Percentiles rank a stretch among this genome's conserved stretches.
Conservation (phyloP, 2,797 vertebrate genomes). For the Helostoma temminkii region DNA sequence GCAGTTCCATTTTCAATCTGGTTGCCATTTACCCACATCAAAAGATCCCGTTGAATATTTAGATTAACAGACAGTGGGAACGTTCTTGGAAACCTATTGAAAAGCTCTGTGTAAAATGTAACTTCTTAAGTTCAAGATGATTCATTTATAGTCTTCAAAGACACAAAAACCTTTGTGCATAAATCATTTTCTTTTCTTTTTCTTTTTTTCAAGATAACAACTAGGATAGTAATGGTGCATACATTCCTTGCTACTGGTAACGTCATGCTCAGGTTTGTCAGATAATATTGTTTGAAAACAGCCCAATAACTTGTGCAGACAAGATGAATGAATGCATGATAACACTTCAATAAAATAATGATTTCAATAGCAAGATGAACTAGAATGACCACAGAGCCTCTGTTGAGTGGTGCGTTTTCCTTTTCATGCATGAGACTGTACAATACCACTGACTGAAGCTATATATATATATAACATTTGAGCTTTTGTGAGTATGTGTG, state of each 20-base stretch:
- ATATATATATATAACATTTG: no score
- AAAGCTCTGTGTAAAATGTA: background rate
- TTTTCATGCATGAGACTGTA: no score
- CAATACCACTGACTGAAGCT: no score
- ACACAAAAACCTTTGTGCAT: no score
- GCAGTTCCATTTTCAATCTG: constrained; percentile 30
- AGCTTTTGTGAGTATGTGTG: no score
- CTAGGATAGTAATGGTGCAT: no score
- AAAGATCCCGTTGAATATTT: constrained; percentile 35
- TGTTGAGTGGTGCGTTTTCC: no score
- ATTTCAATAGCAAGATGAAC: no score
- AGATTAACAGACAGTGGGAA: no score
- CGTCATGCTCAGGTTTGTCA: background rate
- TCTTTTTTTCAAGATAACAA: background rate
- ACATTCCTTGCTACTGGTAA: background rate
- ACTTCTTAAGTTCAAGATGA: background rate
- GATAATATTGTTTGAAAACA: background rate
- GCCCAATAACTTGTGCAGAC: background rate
- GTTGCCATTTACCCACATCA: constrained; percentile 10
- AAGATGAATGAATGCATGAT: background rate
- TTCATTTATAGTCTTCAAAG: no score
- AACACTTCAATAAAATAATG: background rate
- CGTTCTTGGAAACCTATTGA: constrained; percentile 19
- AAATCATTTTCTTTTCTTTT: background rate
- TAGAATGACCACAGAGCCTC: no score